A percentile compares a stretch with the other conserved stretches of the same genome.
Evolutionary conservation across 2,888 invertebrate genomes (phyloP).

Genomic region (Amiota communis): DNA sequence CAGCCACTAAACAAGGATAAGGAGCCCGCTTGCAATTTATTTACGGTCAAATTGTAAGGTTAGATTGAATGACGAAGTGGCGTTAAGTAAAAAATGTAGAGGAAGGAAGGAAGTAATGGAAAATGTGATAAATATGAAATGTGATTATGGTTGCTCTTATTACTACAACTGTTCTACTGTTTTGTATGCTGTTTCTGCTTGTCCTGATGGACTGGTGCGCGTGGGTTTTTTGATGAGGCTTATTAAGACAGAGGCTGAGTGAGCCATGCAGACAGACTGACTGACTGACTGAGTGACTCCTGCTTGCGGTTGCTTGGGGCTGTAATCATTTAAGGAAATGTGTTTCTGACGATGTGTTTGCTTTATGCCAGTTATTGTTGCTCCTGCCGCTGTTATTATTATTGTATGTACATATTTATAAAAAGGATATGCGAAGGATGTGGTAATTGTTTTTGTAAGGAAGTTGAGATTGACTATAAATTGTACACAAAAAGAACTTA

Average conservation of each 20-base stretch:
- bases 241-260: conserved; percentile 52
- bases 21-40: conserved; percentile 68
- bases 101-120: conserved; percentile 22
- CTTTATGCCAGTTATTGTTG: conserved; percentile 46
- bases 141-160: conserved; percentile 68
- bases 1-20: conserved; percentile 45
- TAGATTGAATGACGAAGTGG: conserved; percentile 53
- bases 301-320: conserved; percentile 57
- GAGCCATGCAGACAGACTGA: too few species aligned
- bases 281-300: too few species aligned
- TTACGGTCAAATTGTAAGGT: conserved; percentile 70
- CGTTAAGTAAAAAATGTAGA: conserved; percentile 38
- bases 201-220: conserved; percentile 12
- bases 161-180: neutral
- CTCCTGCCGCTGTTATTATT: conserved; percentile 36
- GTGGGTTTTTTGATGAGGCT: conserved; percentile 55
- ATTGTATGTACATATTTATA: neutral
- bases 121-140: conserved; percentile 69
- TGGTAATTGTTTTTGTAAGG: conserved; percentile 66
- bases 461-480: conserved; percentile 60
- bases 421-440: conserved; percentile 47
- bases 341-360: conserved; percentile 70
- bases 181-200: neutral
- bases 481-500: conserved; percentile 35
- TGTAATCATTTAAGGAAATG: conserved; percentile 58